Conservation (phyloP, 2,797 vertebrate species). For the Myotis myotis region DNA sequence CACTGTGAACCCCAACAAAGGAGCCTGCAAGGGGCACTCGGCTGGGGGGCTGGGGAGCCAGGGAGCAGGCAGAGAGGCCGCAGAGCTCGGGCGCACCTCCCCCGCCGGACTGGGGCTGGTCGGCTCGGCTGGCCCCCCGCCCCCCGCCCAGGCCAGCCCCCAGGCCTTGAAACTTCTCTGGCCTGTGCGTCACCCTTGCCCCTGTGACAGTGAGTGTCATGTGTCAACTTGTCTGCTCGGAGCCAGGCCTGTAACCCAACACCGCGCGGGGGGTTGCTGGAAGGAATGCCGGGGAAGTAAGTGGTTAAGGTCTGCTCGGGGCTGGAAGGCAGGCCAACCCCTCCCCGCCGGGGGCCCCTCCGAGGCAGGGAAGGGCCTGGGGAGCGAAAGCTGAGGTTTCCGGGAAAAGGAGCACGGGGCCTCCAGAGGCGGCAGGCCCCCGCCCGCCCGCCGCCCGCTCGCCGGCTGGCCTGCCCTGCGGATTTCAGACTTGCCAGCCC, state of each 20-base stretch:
- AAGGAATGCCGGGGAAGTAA: background rate
- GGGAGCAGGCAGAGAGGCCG: background rate
- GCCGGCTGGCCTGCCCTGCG: background rate
- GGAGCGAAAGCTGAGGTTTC: background rate
- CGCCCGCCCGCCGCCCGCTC: background rate
- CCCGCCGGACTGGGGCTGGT: too few species aligned
- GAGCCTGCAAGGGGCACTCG: fast-evolving
- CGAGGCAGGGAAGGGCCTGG: background rate
- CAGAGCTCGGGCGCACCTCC: background rate
- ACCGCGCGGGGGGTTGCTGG: background rate
- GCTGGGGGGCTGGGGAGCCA: background rate
- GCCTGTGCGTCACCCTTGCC: background rate
- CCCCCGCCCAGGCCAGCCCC: background rate
- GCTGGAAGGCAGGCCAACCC: background rate
- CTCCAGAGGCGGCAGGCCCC: background rate
- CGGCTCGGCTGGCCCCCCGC: background rate
- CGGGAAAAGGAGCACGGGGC: background rate
- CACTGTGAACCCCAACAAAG: fast-evolving
- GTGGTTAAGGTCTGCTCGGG: background rate
- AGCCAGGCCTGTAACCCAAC: background rate
- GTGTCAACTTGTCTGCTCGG: background rate
- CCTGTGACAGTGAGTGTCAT: background rate
- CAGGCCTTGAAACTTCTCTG: background rate
- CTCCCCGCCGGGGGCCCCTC: background rate
- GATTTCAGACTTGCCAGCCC: background rate